phyloP scores from a whole-genome alignment of 2,113 vertebrate genomes.

The Vulpes ferrilata region DNA sequence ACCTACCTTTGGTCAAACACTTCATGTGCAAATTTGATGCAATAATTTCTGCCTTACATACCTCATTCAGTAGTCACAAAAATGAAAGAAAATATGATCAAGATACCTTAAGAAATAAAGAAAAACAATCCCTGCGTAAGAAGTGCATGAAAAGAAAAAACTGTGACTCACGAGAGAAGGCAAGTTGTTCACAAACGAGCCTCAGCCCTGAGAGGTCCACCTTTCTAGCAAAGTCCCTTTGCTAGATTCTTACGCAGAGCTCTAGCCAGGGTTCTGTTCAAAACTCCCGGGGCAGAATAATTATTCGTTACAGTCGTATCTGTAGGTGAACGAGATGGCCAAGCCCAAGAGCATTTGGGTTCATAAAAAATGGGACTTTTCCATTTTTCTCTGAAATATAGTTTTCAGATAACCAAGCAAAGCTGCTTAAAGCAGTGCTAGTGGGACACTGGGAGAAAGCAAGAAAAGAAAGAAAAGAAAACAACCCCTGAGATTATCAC shows the following conservation, averaged over 20 bases:
- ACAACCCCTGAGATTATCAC: not conserved
- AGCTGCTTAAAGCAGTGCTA: not conserved
- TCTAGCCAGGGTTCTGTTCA: not conserved
- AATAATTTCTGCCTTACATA: not conserved
- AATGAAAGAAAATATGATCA: not conserved
- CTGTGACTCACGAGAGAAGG: not conserved
- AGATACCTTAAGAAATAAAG: not conserved
- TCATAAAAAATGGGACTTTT: not conserved
- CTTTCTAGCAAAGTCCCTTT: not conserved
- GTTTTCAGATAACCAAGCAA: not conserved
- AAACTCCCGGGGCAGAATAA: not conserved
- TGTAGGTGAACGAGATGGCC: not conserved
- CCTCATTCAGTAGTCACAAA: not conserved
- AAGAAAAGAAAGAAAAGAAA: not conserved
- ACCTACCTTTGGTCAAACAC: not conserved
- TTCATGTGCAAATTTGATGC: not conserved
- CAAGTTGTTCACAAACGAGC: not conserved
- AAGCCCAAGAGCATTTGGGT: conserved; percentile 12
- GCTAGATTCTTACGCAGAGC: not conserved
- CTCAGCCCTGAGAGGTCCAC: not conserved
- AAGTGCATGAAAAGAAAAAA: not conserved
- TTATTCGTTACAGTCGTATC: not conserved
- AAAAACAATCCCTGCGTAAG: not conserved
- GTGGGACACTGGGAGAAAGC: not conserved
- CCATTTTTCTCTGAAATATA: conserved; percentile 40